These are phyloP conservation scores for Amblyornis subalaris DNA, from an alignment of 2,113 vertebrate species.

Conservation along the genomic window DNA sequence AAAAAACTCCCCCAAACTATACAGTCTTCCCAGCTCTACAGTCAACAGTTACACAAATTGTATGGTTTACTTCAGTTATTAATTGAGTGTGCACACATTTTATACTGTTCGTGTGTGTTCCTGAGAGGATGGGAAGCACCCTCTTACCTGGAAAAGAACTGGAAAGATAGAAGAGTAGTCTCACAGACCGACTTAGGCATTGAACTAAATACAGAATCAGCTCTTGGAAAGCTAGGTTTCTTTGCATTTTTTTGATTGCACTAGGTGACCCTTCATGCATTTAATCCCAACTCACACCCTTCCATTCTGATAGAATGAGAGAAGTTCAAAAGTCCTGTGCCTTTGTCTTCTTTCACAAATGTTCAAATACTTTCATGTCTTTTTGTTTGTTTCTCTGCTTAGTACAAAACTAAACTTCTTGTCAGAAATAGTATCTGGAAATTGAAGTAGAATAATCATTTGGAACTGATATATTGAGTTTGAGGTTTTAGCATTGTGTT, in stretches of 20 bases:
- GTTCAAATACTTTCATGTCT: neutral
- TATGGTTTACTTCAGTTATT: neutral
- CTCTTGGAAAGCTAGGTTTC: neutral
- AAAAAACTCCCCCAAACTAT: fast-evolving
- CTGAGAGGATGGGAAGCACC: neutral
- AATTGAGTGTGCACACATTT: neutral
- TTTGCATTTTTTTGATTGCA: neutral
- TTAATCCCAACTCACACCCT: neutral
- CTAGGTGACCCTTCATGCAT: neutral
- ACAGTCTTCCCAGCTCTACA: neutral
- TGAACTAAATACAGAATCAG: neutral
- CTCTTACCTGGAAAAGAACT: neutral
- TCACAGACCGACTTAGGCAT: neutral
- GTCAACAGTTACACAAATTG: neutral
- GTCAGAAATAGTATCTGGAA: neutral
- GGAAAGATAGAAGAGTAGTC: neutral
- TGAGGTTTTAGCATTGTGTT: neutral
- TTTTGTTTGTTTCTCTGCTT: neutral
- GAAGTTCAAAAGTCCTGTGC: neutral
- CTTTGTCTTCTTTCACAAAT: neutral
- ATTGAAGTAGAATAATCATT: neutral
- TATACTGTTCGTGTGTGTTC: neutral
- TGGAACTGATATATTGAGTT: neutral
- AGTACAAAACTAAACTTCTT: neutral
- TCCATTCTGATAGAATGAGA: neutral